Evolutionary conservation across 2,113 vertebrate species (phyloP).

Genomic region (Motacilla tschutschensis): DNA sequence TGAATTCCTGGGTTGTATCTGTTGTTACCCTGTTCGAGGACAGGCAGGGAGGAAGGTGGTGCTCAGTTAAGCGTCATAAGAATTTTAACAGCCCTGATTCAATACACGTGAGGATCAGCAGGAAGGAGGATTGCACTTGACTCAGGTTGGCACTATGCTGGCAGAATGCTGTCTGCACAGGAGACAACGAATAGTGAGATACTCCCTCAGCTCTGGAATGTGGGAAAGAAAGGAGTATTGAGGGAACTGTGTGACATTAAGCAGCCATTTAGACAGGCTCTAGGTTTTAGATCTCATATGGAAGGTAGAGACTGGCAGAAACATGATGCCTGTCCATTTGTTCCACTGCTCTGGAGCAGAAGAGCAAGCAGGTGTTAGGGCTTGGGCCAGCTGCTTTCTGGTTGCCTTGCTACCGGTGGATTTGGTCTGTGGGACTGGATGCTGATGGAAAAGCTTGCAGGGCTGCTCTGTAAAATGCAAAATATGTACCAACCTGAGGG

Average conservation of each 20-base stretch:
- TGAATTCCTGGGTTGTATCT: not conserved
- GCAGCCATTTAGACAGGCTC: not conserved
- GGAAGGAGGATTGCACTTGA: not conserved
- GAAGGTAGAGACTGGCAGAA: not conserved
- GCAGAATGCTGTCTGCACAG: not conserved
- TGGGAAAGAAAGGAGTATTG: not conserved
- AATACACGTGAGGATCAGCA: not conserved
- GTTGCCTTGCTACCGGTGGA: not conserved
- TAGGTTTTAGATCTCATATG: not conserved
- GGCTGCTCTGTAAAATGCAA: not conserved
- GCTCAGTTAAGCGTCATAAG: not conserved
- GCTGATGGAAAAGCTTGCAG: not conserved
- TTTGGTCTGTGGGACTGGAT: not conserved
- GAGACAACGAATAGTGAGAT: not conserved
- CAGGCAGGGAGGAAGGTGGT: not conserved
- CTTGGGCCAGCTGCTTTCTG: not conserved
- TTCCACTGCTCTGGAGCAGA: not conserved
- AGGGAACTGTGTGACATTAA: not conserved
- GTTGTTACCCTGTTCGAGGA: not conserved
- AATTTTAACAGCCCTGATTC: too few species aligned
- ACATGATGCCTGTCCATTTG: rapidly evolving
- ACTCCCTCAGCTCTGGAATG: not conserved
- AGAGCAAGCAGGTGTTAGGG: not conserved
- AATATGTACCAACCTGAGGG: not conserved
- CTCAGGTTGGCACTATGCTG: not conserved